Conservation (phyloP, 2,113 vertebrate genomes). For the Thryonomys swinderianus region DNA sequence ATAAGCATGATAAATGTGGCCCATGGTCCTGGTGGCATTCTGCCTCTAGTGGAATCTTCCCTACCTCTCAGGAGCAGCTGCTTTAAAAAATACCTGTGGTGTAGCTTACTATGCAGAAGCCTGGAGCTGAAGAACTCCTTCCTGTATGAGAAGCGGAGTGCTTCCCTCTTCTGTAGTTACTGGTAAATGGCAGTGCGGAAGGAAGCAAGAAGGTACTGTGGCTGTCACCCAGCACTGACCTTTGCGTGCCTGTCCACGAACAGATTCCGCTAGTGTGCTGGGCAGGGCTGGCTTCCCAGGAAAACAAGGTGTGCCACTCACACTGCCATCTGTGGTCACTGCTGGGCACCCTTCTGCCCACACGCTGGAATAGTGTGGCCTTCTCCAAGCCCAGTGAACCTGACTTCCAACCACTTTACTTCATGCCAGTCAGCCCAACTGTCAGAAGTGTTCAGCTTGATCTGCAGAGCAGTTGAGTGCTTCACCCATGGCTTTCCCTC, state of each 20-base stretch:
- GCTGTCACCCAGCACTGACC: not conserved
- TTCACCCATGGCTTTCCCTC: not conserved
- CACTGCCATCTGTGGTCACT: not conserved
- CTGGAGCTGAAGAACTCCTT: constrained; percentile 27
- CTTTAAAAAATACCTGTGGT: not conserved
- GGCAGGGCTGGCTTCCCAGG: not conserved
- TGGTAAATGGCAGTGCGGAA: not conserved
- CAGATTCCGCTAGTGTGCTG: not conserved
- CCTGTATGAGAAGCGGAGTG: not conserved
- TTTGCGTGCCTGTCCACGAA: not conserved
- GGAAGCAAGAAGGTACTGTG: not conserved
- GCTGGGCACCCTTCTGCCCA: not conserved
- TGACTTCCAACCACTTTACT: not conserved
- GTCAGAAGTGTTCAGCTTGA: not conserved
- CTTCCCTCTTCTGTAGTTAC: not conserved
- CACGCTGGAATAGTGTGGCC: too few species aligned
- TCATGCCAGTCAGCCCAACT: not conserved
- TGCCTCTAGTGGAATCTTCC: not conserved
- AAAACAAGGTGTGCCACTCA: not conserved
- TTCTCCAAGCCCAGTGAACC: not conserved
- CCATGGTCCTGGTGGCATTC: not conserved
- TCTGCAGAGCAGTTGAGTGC: not conserved
- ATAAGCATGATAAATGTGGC: not conserved
- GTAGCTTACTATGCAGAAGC: constrained; percentile 44
- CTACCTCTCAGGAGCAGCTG: not conserved